Evolutionary conservation across 2,113 vertebrate species (phyloP).

Genomic region (Ptilorrhoa leucosticta): DNA sequence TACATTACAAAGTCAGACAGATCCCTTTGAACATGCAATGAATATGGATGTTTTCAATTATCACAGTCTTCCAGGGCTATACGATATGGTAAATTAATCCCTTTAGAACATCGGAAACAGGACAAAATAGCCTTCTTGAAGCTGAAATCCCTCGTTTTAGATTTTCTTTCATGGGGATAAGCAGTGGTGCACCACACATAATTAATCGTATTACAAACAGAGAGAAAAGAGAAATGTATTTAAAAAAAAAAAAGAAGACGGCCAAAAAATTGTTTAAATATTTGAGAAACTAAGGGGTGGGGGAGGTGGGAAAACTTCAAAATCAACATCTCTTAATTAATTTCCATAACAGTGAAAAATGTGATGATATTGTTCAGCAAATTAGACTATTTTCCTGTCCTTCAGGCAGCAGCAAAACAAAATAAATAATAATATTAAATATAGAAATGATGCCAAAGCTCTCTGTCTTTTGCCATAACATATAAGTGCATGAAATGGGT

Average conservation of each 20-base stretch:
- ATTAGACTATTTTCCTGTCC: not conserved
- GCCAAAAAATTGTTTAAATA: slow-evolving; percentile 71
- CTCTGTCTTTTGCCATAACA: not conserved
- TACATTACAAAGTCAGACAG: slow-evolving; percentile 92
- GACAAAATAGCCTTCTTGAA: slow-evolving; percentile 88
- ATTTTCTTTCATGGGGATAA: slow-evolving; percentile 87
- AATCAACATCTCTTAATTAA: slow-evolving; percentile 77
- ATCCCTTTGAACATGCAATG: slow-evolving; percentile 92
- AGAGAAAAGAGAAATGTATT: slow-evolving; percentile 59
- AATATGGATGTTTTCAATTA: slow-evolving; percentile 94
- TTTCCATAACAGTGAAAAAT: slow-evolving; percentile 59
- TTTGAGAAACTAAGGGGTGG: slow-evolving; percentile 56
- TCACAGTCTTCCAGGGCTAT: slow-evolving; percentile 91
- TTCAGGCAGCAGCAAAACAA: not conserved
- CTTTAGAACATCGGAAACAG: slow-evolving; percentile 88
- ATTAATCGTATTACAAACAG: slow-evolving; percentile 86
- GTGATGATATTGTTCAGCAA: not conserved
- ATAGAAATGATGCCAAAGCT: not conserved
- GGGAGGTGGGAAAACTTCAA: slow-evolving; percentile 48
- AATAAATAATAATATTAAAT: not conserved
- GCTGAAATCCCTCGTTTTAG: slow-evolving; percentile 83
- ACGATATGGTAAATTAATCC: slow-evolving; percentile 91
- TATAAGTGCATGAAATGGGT: not conserved
- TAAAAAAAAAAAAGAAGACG: not conserved
- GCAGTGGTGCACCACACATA: slow-evolving; percentile 82